These are phyloP conservation scores for Rallus limicola DNA, from an alignment of 2,113 vertebrate species.

Conservation along the genomic window DNA sequence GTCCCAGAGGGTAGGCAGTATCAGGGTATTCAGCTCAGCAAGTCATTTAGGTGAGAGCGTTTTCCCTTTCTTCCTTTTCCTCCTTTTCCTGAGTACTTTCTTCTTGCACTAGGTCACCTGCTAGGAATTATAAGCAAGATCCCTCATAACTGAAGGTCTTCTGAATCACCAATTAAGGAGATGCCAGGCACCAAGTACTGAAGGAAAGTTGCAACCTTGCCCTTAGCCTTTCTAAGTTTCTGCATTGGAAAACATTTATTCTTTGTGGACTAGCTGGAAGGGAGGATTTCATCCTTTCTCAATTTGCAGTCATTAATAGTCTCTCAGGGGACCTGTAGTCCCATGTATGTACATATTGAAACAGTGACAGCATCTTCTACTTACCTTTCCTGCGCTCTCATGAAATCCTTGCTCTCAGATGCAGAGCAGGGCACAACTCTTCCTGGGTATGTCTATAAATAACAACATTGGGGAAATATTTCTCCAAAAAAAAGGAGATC, in stretches of 20 bases:
- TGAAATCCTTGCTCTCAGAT: background rate
- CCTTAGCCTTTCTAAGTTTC: background rate
- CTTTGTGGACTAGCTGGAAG: background rate
- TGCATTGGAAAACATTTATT: background rate
- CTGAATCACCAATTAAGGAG: background rate
- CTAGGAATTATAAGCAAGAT: background rate
- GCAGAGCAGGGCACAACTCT: background rate
- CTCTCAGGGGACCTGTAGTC: background rate
- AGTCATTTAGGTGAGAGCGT: background rate
- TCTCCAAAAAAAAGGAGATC: background rate
- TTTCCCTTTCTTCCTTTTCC: background rate
- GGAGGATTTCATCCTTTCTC: background rate
- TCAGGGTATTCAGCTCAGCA: background rate
- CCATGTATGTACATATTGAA: background rate
- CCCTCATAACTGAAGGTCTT: background rate
- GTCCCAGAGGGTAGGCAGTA: background rate
- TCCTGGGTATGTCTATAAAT: background rate
- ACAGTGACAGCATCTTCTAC: background rate
- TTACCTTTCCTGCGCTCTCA: background rate
- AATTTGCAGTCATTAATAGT: background rate
- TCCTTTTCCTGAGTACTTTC: background rate
- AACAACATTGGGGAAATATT: background rate
- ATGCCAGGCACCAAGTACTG: background rate
- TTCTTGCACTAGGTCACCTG: background rate
- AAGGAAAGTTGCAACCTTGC: background rate